Base-by-base conservation (phyloP, 2,113 vertebrate genomes). In the Alligator mississippiensis region DNA sequence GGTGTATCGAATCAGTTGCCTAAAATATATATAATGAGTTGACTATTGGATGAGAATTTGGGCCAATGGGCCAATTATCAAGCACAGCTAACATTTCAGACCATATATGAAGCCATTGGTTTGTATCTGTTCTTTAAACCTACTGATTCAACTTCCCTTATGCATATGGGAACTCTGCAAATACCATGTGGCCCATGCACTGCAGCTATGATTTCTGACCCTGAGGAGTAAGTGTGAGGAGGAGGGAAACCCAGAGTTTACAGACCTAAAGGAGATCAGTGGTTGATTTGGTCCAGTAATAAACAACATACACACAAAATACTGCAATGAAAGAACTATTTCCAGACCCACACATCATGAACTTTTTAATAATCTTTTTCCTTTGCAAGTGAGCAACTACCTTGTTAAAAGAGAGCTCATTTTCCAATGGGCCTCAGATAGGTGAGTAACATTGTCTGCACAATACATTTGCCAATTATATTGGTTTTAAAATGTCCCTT, bases 171-270 rank as follows among this genome's bases (percentile, higher is more conserved):
- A 80, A 38, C 28, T 60, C 25, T 24, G 47, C 25, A 55, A 81
- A 57, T 0, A 0, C 30, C 5, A 15, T 13, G 1, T 2, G 5
- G 4, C 9, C 8, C 84, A 58, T 66, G 19, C 24, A 30, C 54
- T 54, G 21, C 62, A 12, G 1, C 2, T 64, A 25, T 25, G 3
- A 1, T 38, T 55, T 15, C 15, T 5, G 9, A 30, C 25, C 0
- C 3, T 17, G 68, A 6, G 0, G 0, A 22, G 24, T 84, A 61
- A 34, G 27, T 18, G 11, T 0, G 1, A 3, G 38, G 12, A 62
- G n/a, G 21, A 15, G 14, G 55, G n/a, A 59, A 47, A 19, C 0
- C 34, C 34, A 1, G 11, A 10, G 2, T 60, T 16, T 5, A 10
- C 30, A 16, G 25, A 5, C 70, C 38, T 7, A 6, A 1, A 16